Percentiles rank a stretch among this genome's conserved stretches.
These are phyloP conservation scores for Psittacara wagleri DNA, from an alignment of 2,113 vertebrate genomes.

Conservation along the genomic window DNA sequence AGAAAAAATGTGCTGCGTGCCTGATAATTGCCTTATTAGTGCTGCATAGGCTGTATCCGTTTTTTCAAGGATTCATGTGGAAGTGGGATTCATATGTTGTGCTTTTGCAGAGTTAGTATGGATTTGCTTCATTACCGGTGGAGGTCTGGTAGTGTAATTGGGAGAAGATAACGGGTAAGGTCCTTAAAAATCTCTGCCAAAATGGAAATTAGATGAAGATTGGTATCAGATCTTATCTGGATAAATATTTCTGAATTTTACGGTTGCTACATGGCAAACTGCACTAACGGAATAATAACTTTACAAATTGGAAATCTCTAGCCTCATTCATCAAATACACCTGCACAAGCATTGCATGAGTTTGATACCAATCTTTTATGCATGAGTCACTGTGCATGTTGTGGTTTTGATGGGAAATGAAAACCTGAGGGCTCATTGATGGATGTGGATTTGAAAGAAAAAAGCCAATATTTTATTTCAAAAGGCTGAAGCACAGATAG, in stretches of 20 bases:
- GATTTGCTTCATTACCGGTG: neutral
- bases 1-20: neutral
- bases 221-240: neutral
- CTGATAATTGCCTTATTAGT: slow-evolving; percentile 64
- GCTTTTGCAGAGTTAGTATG: neutral
- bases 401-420: slow-evolving; percentile 39
- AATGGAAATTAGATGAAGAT: neutral
- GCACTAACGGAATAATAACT: slow-evolving; percentile 17
- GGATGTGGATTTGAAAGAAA: neutral
- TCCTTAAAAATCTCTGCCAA: neutral
- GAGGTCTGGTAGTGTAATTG: neutral
- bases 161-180: neutral
- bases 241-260: slow-evolving; percentile 48
- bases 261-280: slow-evolving; percentile 37
- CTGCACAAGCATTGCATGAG: slow-evolving; percentile 8
- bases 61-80: slow-evolving; percentile 5
- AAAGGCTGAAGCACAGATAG: neutral
- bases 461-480: neutral
- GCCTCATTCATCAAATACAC: slow-evolving; percentile 12
- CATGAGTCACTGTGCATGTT: neutral
- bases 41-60: slow-evolving; percentile 4
- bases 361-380: slow-evolving; percentile 54
- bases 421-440: slow-evolving; percentile 26
- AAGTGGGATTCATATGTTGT: neutral
- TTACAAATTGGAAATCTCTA: slow-evolving; percentile 28